Evolutionary conservation across 1,140 invertebrate genomes (phyloP), one percentile per base, ranked within the genome.

Genomic region (Orchestia grillus): DNA sequence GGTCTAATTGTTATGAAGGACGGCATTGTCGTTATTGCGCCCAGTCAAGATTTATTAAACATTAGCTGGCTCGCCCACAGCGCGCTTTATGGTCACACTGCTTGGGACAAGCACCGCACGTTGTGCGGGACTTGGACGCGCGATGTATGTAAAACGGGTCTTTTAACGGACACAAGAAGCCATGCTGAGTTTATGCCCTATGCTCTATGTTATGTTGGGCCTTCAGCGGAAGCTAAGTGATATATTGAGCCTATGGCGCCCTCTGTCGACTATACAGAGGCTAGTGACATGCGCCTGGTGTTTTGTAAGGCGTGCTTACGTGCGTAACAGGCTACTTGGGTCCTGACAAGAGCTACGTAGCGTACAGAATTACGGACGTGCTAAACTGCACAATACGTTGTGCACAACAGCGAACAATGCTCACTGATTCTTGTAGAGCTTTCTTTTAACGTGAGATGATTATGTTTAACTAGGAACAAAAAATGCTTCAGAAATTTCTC

Each of bases 1-100:
- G 62, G 62, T 77, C 62, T 77, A 77, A 77, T 77, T 77, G 62
- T 77, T 77, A 77, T 77, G 62, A 77, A 77, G 62, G 62, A 77
- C 62, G 62, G 62, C 62, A 77, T 77, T 77, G 62, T 77, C 62
- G 62, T 77, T 77, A 77, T 77, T 77, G 62, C 62, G 36, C 62
- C 62, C 1, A 28, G 62, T 28, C 62, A 77, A 77, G 62, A 77
- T 77, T 77, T 77, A 77, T 77, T 77, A 77, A 77, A 77, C 62
- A 77, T 77, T 77, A 77, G 62, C 62, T 36, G 11, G 62, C 62
- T 77, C 62, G 62, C 15, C 62, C 62, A 77, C 62, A 36, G 15
- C 36, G 11, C 28, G 11, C 62, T 77, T 28, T 77, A 28, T 36
- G 62, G 62, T 28, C 62, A 77, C 36, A 28, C 36, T 77, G 62